Percentiles rank a stretch among this genome's conserved stretches.
These are phyloP conservation scores for Dendrophyllia cribrosa DNA, from an alignment of 64 coral and sea anemone species.

Conservation along the genomic window DNA sequence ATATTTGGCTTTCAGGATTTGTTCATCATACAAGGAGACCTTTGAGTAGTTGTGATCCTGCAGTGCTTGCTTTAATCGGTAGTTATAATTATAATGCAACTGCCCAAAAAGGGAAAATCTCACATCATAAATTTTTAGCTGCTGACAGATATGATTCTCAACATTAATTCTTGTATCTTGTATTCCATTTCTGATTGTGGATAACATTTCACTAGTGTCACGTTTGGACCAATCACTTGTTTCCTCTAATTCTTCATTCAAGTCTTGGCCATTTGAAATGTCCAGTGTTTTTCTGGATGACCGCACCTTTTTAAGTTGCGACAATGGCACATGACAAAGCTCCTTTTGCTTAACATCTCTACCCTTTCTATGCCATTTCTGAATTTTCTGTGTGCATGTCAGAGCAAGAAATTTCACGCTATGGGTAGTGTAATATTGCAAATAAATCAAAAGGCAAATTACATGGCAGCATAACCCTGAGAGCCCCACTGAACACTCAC, in stretches of 20 bases:
- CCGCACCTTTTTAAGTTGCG: background rate
- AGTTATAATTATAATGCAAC: no score
- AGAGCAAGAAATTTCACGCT: conserved; percentile 31
- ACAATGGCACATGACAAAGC: background rate
- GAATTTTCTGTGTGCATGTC: background rate
- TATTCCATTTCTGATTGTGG: no score
- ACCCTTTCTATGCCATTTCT: conserved; percentile 2
- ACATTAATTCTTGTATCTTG: no score
- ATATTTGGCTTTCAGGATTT: no score
- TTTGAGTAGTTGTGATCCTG: no score
- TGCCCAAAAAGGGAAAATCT: no score
- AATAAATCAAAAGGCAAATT: conserved; percentile 27
- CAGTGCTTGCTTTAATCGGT: no score
- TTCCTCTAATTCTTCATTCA: background rate
- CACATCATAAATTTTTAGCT: no score
- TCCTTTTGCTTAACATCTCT: background rate
- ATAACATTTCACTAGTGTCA: no score
- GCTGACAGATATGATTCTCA: no score
- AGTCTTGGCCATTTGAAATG: background rate
- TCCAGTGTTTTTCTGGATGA: conserved; percentile 22
- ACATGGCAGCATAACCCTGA: conserved; percentile 49
- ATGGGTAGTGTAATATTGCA: conserved; percentile 22
- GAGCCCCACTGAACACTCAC: conserved; percentile 34
- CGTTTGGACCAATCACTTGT: no score
- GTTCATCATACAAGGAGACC: no score